Conservation (phyloP, 2,888 invertebrate species). For the Hydroisotoma schaefferi region DNA sequence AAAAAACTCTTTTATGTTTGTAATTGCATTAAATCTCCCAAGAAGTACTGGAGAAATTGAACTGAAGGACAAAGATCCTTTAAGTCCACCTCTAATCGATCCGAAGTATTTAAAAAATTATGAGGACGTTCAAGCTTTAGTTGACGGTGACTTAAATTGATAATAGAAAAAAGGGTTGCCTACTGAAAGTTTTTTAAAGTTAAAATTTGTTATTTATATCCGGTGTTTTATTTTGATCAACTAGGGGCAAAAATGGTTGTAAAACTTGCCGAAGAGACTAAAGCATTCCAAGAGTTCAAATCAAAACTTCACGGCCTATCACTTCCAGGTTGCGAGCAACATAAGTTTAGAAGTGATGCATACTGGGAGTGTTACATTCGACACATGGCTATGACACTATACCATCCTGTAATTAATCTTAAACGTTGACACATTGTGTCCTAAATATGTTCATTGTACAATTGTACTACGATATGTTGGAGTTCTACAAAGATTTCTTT, state of each 20-base stretch:
- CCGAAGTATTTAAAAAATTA: constrained; percentile 36
- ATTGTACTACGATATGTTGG: too few species aligned
- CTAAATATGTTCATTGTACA: not conserved
- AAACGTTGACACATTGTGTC: too few species aligned
- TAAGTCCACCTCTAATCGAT: constrained; percentile 31
- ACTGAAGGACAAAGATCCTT: constrained; percentile 28
- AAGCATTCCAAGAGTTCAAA: constrained; percentile 37
- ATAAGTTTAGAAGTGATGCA: constrained; percentile 57
- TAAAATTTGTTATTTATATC: too few species aligned
- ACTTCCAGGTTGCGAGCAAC: constrained; percentile 44
- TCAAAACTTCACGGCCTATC: constrained; percentile 18
- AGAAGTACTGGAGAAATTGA: constrained; percentile 28
- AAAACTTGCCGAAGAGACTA: constrained; percentile 39
- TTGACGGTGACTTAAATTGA: too few species aligned
- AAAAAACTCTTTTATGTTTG: constrained; percentile 29
- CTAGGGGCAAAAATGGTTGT: constrained; percentile 26
- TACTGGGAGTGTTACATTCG: constrained; percentile 64
- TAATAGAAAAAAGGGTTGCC: too few species aligned
- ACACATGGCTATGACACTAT: constrained; percentile 66
- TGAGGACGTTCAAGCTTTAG: constrained; percentile 28
- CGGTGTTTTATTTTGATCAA: not conserved
- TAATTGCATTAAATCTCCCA: constrained; percentile 4
- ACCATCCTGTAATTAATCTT: constrained; percentile 50
- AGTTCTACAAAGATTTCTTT: too few species aligned
- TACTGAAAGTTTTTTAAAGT: too few species aligned